phyloP scores from a whole-genome alignment of 1,140 invertebrate genomes.

The Papilio machaon region DNA sequence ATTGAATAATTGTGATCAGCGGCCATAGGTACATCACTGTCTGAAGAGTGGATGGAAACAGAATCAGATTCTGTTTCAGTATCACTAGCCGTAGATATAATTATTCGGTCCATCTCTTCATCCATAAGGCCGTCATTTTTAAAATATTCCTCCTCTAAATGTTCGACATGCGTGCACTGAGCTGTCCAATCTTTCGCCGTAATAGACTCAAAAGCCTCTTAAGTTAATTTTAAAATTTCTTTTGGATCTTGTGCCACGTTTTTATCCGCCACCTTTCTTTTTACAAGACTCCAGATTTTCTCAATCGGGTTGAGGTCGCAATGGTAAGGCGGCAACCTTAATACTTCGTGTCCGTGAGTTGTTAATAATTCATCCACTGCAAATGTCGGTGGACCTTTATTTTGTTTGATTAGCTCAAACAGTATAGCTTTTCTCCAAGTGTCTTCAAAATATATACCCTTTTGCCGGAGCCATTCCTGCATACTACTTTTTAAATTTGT shows the following conservation, averaged over 20 bases:
- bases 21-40: slow-evolving; percentile 40
- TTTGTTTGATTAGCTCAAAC: slow-evolving; percentile 45
- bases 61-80: slow-evolving; percentile 47
- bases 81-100: slow-evolving; percentile 44
- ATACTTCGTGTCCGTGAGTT: slow-evolving; percentile 39
- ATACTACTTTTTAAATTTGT: slow-evolving; percentile 36
- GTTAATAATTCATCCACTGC: slow-evolving; percentile 41
- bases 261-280: slow-evolving; percentile 46
- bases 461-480: slow-evolving; percentile 41
- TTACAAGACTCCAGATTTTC: slow-evolving; percentile 46
- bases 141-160: slow-evolving; percentile 47
- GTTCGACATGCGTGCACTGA: slow-evolving; percentile 45
- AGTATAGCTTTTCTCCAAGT: slow-evolving; percentile 43
- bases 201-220: slow-evolving; percentile 45
- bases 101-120: slow-evolving; percentile 43
- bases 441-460: slow-evolving; percentile 31
- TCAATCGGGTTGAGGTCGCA: slow-evolving; percentile 42
- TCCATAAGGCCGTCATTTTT: slow-evolving; percentile 41
- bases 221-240: slow-evolving; percentile 45
- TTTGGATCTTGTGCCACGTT: slow-evolving; percentile 48
- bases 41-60: slow-evolving; percentile 39
- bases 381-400: slow-evolving; percentile 43
- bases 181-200: slow-evolving; percentile 43
- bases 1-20: slow-evolving; percentile 43
- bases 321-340: slow-evolving; percentile 32